Conservation (phyloP, 2,113 vertebrate genomes). For the Lepus europaeus region DNA sequence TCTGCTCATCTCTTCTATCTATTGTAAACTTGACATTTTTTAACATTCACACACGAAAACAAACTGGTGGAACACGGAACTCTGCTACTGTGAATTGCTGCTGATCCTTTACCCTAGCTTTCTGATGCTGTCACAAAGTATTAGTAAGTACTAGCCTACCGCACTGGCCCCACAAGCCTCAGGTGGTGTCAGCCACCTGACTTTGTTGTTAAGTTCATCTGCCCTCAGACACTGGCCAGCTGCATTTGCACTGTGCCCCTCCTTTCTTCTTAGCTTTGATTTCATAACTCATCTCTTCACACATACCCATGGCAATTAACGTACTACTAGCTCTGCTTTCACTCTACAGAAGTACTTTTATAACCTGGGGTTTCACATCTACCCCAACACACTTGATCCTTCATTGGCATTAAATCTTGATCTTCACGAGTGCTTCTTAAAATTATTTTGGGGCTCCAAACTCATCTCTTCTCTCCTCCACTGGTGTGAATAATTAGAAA, state of each 20-base stretch:
- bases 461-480: slow-evolving; percentile 24
- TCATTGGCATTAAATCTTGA: slow-evolving; percentile 2
- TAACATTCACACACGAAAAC: neutral
- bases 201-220: neutral
- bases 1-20: neutral
- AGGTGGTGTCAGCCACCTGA: neutral
- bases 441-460: neutral
- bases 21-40: neutral
- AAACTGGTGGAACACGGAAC: neutral
- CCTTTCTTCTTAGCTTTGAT: neutral
- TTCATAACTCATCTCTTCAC: neutral
- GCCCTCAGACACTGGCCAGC: neutral
- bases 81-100: neutral
- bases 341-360: neutral
- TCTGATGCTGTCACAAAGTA: neutral
- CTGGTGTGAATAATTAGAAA: slow-evolving; percentile 66
- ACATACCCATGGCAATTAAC: neutral
- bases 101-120: neutral
- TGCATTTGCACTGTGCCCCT: neutral
- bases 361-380: neutral
- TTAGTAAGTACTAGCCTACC: neutral
- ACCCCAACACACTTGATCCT: neutral
- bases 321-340: neutral
- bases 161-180: neutral
- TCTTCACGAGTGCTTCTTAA: slow-evolving; percentile 34